Evolutionary conservation across 2,797 vertebrate genomes (phyloP), one percentile per base, ranked within the genome.

Genomic region (Pipistrellus kuhlii): DNA sequence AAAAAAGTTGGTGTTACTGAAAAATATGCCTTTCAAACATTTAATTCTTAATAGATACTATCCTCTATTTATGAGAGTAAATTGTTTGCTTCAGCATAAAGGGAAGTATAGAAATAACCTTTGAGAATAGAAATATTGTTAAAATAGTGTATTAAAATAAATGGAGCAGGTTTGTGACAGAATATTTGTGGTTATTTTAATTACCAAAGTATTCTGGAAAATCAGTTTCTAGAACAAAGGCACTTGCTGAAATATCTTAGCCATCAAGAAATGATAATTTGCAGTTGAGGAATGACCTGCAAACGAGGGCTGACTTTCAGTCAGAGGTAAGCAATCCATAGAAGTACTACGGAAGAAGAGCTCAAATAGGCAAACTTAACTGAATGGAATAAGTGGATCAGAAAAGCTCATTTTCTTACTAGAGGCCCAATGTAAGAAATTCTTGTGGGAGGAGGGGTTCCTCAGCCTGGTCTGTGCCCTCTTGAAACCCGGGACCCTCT

Each of bases 141-240:
- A 96, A 97, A 97, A 94, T 95, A 62, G 44, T 68, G 76, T 57
- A 96, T 94, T 94, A 73, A 91, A 97, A 95, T 57, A 94, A 89
- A 53, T 68, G 51, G 84, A 87, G 75, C 68, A 82, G 53, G 55
- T 96, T 94, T 97, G 80, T 94, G 69, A 85, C 55, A 75, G 18
- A 92, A 75, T 30, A 35, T 15, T 57, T 93, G 71, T 27, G 51
- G 51, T 82, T 88, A 90, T 81, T 95, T 95, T 96, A 98, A 97
- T 78, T 96, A 84, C 32, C 66, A 97, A 97, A 97, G 87, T 93
- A 91, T 44, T 53, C n/a, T 95, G 27, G 95, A 59, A 95, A 97
- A 97, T 95, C n/a, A 73, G 55, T 68, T 80, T 91, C 78, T 46
- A 92, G 84, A 89, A 59, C 38, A 69, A 89, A 78, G 46, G n/a